phyloP scores from a whole-genome alignment of 2,113 vertebrate genomes.

The Antechinus flavipes region DNA sequence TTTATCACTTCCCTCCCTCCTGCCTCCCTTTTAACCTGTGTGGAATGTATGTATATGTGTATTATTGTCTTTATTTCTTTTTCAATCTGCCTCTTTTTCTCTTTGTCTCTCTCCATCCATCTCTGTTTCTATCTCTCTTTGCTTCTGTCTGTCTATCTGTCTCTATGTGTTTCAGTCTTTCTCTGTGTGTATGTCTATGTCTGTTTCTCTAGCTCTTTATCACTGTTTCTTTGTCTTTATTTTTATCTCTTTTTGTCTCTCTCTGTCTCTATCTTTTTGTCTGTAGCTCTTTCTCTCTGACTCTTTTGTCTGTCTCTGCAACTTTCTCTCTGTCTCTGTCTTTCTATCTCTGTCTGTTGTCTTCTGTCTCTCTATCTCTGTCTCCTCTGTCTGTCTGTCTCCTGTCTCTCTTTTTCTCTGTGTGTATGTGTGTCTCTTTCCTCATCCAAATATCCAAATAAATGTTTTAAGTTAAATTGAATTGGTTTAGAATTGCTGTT shows the following conservation, averaged over 20 bases:
- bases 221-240: background rate
- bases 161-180: background rate
- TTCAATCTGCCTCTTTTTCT: background rate
- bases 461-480: background rate
- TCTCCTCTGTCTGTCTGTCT: background rate
- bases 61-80: background rate
- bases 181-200: background rate
- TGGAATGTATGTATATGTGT: background rate
- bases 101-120: background rate
- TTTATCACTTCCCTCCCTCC: background rate
- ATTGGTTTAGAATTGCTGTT: background rate
- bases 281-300: background rate
- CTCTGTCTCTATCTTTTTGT: background rate
- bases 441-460: background rate
- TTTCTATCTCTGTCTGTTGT: background rate
- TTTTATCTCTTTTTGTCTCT: fast-evolving
- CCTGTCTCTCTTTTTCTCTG: background rate
- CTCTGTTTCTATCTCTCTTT: too few species aligned
- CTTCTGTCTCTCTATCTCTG: background rate
- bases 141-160: background rate
- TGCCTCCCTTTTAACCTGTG: background rate
- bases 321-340: background rate
- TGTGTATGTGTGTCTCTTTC: background rate
- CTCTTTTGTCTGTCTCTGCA: background rate
- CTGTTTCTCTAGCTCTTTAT: background rate